Evolutionary conservation across 2,888 invertebrate genomes (phyloP).

Genomic region (Pyrrhosoma nymphula): DNA sequence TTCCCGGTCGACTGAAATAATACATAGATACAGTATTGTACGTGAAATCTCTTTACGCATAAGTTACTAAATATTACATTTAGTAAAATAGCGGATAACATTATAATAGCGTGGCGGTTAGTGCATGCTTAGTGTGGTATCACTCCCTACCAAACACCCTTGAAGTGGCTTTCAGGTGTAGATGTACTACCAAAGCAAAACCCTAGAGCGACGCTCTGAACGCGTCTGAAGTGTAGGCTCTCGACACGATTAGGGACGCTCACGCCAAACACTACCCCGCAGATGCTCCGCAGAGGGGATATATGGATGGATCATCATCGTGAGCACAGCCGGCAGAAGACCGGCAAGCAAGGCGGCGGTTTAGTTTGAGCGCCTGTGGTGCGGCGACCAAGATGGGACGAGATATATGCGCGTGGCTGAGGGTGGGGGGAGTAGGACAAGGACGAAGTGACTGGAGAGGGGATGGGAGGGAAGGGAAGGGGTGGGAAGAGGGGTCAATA

Average conservation of each 20-base stretch:
- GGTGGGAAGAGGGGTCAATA: conserved; percentile 53
- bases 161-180: too few relatives aligned
- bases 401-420: neutral
- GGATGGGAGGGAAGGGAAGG: conserved; percentile 16
- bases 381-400: neutral
- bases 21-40: too few relatives aligned
- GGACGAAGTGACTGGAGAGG: conserved; percentile 5
- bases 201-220: too few relatives aligned
- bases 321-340: neutral
- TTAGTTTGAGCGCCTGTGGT: neutral
- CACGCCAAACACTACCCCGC: neutral
- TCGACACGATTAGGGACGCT: too few relatives aligned
- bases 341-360: neutral
- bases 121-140: too few relatives aligned
- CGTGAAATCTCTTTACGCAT: too few relatives aligned
- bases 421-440: conserved; percentile 57
- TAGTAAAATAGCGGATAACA: too few relatives aligned
- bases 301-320: neutral
- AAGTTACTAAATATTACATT: too few relatives aligned
- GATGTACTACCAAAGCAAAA: too few relatives aligned
- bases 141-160: too few relatives aligned
- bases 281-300: neutral
- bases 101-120: too few relatives aligned
- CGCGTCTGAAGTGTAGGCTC: neutral
- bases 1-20: too few relatives aligned